phyloP scores from a whole-genome alignment of 2,113 vertebrate genomes.

The Coturnix japonica region DNA sequence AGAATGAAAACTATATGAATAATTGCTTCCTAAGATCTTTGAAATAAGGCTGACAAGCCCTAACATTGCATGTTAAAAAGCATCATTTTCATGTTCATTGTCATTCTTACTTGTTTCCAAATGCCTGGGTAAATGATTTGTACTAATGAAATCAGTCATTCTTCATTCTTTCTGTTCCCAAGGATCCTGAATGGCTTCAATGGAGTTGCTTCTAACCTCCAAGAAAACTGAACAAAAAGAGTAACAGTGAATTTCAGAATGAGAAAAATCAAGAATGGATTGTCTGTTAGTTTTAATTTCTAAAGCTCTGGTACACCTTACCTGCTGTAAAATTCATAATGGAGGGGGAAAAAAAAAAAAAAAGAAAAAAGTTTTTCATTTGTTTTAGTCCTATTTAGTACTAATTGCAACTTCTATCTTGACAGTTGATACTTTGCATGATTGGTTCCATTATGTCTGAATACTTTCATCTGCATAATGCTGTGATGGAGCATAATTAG shows the following conservation, averaged over 20 bases:
- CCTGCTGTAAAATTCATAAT: neutral
- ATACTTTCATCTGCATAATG: slow-evolving; percentile 54
- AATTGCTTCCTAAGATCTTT: slow-evolving; percentile 22
- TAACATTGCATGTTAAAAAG: neutral
- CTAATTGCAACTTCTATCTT: slow-evolving; percentile 30
- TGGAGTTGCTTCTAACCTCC: neutral
- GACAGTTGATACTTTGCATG: slow-evolving; percentile 29
- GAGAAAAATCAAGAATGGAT: neutral
- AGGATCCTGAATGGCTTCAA: neutral
- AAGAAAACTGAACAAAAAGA: neutral
- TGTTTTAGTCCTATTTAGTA: neutral
- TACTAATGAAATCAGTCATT: neutral
- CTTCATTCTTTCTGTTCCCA: neutral
- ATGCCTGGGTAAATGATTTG: neutral
- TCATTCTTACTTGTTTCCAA: neutral
- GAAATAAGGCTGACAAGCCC: neutral
- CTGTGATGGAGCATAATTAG: slow-evolving; percentile 41
- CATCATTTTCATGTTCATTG: neutral
- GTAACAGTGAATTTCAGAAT: neutral
- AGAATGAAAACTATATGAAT: neutral
- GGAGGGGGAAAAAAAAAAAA: neutral
- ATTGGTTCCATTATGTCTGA: slow-evolving; percentile 54
- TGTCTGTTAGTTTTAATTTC: neutral
- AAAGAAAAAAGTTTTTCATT: neutral
- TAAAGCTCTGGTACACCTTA: neutral